Percentiles rank a stretch among this genome's conserved stretches.
Evolutionary conservation across 1,140 invertebrate species (phyloP).

Genomic region (Tetramorium simillimum): DNA sequence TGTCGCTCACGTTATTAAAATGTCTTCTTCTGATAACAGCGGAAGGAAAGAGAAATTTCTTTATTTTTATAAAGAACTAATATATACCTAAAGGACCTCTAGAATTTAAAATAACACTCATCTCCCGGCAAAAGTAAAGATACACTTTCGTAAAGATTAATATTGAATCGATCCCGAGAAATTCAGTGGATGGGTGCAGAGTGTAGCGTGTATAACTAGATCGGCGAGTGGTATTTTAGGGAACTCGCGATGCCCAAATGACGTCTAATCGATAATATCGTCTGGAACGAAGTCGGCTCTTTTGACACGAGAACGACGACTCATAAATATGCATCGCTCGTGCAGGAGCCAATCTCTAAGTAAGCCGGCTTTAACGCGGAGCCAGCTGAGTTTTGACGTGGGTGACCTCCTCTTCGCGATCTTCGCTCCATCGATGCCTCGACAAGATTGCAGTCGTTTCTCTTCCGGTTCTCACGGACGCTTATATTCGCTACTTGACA

Average conservation of each 20-base stretch:
- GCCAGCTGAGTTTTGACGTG: constrained; percentile 44
- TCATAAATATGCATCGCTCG: constrained; percentile 77
- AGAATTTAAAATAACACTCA: not conserved
- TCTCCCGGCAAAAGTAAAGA: not conserved
- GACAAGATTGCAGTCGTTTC: constrained; percentile 33
- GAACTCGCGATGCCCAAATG: constrained; percentile 51
- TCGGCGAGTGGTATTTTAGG: constrained; percentile 24
- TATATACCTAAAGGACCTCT: not conserved
- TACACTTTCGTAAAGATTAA: not conserved
- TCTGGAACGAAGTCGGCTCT: constrained; percentile 64
- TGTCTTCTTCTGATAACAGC: not conserved
- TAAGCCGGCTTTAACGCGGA: constrained; percentile 67
- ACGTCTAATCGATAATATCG: constrained; percentile 76
- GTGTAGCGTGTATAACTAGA: constrained; percentile 10
- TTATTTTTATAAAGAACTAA: not conserved
- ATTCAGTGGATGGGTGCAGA: not conserved
- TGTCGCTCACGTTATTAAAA: constrained; percentile 27
- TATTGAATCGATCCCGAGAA: not conserved
- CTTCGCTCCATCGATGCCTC: constrained; percentile 36
- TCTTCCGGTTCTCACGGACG: constrained; percentile 18
- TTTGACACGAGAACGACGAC: constrained; percentile 65
- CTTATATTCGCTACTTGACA: not conserved
- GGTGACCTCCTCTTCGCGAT: constrained; percentile 45
- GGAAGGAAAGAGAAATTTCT: not conserved
- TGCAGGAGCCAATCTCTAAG: constrained; percentile 60